Percentiles rank a stretch among this genome's conserved stretches.
Conservation (phyloP, 2,797 vertebrate species). For the Florisuga fusca region DNA sequence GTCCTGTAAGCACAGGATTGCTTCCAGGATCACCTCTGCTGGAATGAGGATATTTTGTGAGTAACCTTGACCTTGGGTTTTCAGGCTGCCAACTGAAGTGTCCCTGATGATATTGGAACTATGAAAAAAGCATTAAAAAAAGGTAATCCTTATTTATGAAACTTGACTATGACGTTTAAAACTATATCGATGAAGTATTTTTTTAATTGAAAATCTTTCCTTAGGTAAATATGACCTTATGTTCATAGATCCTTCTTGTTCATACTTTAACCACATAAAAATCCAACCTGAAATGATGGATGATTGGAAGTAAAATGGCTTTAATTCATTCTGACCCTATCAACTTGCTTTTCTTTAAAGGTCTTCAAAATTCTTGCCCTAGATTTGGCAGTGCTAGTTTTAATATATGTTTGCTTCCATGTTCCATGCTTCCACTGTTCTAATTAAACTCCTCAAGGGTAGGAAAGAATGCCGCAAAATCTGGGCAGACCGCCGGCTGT, state of each 20-base stretch:
- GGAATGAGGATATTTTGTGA: background rate
- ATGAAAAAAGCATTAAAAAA: background rate
- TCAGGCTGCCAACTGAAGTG: background rate
- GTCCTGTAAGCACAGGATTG: background rate
- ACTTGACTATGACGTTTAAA: background rate
- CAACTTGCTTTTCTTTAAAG: no score
- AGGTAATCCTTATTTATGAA: background rate
- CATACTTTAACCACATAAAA: rapidly evolving
- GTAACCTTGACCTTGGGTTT: background rate
- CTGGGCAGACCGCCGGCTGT: no score
- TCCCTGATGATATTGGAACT: background rate
- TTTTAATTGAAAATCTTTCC: background rate
- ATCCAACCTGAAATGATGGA: background rate
- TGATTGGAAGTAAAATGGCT: background rate
- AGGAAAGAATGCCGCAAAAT: no score
- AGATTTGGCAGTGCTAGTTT: no score
- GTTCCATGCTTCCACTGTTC: no score
- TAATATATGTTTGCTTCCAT: no score
- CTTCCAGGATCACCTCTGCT: background rate
- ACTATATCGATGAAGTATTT: background rate
- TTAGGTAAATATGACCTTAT: background rate
- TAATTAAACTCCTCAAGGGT: no score
- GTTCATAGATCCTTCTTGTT: background rate
- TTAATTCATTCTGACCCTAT: no score
- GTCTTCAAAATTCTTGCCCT: no score